phyloP scores from a whole-genome alignment of 2,888 invertebrate species.

The Nomada ruficornis region DNA sequence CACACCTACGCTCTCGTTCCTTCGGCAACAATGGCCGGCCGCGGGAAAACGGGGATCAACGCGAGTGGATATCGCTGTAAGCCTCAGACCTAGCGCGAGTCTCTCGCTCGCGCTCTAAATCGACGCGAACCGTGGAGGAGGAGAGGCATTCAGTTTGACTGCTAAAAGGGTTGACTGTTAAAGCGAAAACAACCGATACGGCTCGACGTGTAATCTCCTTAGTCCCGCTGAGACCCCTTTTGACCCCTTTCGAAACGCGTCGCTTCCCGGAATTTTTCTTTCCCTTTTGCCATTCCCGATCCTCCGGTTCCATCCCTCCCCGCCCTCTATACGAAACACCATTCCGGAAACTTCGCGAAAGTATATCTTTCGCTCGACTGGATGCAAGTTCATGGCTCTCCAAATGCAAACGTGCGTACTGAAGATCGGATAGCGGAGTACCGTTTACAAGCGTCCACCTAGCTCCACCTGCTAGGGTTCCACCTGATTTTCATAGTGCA shows the following conservation, averaged over 20 bases:
- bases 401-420: neutral
- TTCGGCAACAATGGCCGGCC: constrained; percentile 65
- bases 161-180: constrained; percentile 70
- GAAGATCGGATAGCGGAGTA: too few species aligned
- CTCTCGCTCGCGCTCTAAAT: constrained; percentile 56
- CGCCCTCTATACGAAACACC: constrained; percentile 13
- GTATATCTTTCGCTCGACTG: neutral
- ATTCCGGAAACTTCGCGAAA: neutral
- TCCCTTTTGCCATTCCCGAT: neutral
- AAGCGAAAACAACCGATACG: constrained; percentile 63
- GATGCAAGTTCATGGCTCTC: neutral
- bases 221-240: constrained; percentile 52
- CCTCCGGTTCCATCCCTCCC: neutral
- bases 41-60: constrained; percentile 67
- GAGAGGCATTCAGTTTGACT: constrained; percentile 64
- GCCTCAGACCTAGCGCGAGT: constrained; percentile 31
- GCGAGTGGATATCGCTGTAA: constrained; percentile 74
- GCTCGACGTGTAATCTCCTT: constrained; percentile 60
- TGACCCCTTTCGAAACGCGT: constrained; percentile 51
- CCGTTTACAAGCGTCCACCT: neutral
- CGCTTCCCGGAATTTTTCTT: constrained; percentile 60
- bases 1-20: constrained; percentile 46
- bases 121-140: constrained; percentile 37
- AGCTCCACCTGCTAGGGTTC: too few species aligned
- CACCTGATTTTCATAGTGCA: too few species aligned